Conservation (phyloP, 2,113 vertebrate genomes). For the Malurus alboscapulatus region DNA sequence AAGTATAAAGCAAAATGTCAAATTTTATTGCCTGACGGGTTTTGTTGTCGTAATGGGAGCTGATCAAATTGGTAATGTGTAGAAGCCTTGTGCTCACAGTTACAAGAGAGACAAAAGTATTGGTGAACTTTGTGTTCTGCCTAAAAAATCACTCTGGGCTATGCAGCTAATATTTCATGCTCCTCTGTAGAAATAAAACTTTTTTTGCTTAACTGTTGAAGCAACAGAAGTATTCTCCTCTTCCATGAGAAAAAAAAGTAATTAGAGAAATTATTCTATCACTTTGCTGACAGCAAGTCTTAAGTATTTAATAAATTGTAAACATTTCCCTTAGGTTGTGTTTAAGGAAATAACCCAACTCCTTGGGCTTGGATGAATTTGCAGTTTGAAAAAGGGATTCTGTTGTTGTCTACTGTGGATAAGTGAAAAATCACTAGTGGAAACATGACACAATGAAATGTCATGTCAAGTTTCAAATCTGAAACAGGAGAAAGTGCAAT, state of each 20-base stretch:
- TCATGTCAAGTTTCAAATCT: neutral
- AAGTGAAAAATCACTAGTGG: neutral
- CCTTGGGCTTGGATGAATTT: neutral
- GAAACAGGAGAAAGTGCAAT: neutral
- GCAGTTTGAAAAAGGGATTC: neutral
- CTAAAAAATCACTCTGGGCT: neutral
- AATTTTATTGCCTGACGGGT: neutral
- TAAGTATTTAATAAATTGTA: neutral
- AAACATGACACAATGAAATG: neutral
- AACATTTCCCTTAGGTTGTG: neutral
- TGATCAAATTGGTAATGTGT: neutral
- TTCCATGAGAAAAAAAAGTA: neutral
- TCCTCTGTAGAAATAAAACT: neutral
- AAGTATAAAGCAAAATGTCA: constrained; percentile 1
- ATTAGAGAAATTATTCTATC: rapidly evolving
- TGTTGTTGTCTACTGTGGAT: neutral
- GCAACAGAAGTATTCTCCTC: neutral
- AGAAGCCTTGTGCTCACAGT: neutral
- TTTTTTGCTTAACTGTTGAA: neutral
- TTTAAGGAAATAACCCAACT: neutral
- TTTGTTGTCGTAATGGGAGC: neutral
- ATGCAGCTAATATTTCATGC: neutral
- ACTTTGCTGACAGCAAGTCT: neutral
- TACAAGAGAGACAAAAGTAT: neutral
- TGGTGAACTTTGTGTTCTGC: neutral